Percentiles rank a stretch among this genome's conserved stretches.
phyloP scores from a whole-genome alignment of 2,888 invertebrate species.

The Agrochola litura region DNA sequence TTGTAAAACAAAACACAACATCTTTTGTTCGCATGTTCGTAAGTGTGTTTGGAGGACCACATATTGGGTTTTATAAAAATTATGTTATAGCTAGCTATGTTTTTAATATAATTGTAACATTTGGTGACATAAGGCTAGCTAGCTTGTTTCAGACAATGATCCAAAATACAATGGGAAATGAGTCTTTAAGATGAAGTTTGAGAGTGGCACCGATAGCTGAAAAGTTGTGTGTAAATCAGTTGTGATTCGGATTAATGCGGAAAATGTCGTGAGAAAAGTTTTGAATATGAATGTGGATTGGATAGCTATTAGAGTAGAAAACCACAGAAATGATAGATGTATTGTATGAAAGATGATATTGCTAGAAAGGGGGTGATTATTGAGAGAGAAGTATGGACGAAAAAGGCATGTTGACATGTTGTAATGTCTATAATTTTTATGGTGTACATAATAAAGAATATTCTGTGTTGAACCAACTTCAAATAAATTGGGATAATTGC shows the following conservation, averaged over 20 bases:
- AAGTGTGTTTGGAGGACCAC: not conserved
- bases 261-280: not conserved
- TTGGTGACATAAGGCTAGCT: not conserved
- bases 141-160: not conserved
- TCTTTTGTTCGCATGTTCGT: not conserved
- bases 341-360: not conserved
- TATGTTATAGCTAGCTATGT: not conserved
- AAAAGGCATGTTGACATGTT: too few species aligned
- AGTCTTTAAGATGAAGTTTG: not conserved
- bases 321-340: not conserved
- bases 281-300: not conserved
- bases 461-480: fast-evolving
- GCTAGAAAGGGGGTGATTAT: not conserved
- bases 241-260: not conserved
- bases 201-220: not conserved
- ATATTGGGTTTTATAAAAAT: not conserved
- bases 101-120: not conserved
- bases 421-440: too few species aligned
- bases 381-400: not conserved
- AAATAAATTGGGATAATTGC: not conserved
- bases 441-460: too few species aligned
- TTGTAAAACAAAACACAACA: not conserved
- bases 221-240: not conserved
- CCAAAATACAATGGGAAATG: not conserved
- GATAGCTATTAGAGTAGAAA: not conserved